A percentile compares a stretch with the other conserved stretches of the same genome.
Evolutionary conservation across 2,797 vertebrate genomes (phyloP).

Genomic region (Rhincodon typus): DNA sequence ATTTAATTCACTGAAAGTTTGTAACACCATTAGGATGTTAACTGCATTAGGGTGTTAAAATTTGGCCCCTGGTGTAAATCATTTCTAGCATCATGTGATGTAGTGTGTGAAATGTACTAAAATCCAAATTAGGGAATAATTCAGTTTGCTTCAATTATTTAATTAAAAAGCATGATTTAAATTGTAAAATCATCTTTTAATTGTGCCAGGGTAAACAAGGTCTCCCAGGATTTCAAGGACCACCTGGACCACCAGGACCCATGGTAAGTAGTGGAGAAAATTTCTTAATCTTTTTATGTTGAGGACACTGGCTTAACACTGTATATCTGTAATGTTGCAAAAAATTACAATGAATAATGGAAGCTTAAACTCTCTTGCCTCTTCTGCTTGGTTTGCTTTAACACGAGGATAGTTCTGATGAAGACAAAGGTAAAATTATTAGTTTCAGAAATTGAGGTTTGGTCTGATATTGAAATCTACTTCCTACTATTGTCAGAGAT

Average conservation of each 20-base stretch:
- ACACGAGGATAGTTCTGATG: neutral
- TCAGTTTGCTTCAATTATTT: neutral
- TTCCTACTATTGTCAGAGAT: neutral
- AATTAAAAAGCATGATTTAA: neutral
- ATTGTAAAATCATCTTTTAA: neutral
- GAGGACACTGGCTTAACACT: neutral
- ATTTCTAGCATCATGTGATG: neutral
- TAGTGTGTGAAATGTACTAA: neutral
- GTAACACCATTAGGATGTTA: no score
- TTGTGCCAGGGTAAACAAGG: slow-evolving; percentile 76
- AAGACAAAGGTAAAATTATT: neutral
- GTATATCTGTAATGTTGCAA: neutral
- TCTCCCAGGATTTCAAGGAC: slow-evolving; percentile 74
- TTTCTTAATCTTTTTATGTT: neutral
- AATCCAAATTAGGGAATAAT: slow-evolving; percentile 9
- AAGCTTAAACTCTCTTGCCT: neutral
- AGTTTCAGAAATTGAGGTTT: neutral
- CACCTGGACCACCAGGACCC: slow-evolving; percentile 71
- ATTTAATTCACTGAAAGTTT: no score
- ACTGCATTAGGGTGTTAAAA: no score
- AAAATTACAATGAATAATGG: neutral
- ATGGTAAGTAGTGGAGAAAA: slow-evolving; percentile 64
- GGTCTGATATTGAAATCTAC: neutral
- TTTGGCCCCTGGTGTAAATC: neutral
- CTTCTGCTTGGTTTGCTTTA: neutral